These are phyloP conservation scores for Channa argus DNA, from an alignment of 2,113 vertebrate genomes.

Conservation along the genomic window DNA sequence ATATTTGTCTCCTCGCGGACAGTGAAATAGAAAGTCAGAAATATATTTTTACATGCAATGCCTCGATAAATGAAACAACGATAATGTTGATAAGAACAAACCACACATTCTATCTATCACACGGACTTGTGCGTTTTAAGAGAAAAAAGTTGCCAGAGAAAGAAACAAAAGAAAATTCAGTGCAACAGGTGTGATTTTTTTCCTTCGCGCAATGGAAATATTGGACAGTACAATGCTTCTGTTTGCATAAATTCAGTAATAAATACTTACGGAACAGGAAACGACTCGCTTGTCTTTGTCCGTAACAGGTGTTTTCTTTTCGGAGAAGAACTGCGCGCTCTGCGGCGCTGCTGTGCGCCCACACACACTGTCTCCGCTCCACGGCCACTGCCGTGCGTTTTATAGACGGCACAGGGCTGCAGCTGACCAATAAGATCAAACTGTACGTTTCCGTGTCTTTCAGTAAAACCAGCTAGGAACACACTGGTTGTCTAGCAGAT, in stretches of 20 bases:
- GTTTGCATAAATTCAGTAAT: neutral
- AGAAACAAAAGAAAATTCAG: too few species aligned
- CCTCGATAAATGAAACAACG: too few species aligned
- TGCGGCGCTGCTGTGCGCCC: conserved; percentile 52
- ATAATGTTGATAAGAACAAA: too few species aligned
- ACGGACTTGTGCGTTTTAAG: too few species aligned
- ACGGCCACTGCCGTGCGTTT: conserved; percentile 43
- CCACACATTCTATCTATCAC: too few species aligned
- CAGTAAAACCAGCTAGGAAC: conserved; percentile 24
- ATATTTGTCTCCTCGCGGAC: too few species aligned
- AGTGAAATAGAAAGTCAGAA: too few species aligned
- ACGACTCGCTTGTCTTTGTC: neutral
- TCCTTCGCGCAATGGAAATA: too few species aligned
- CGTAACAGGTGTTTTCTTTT: conserved; percentile 55
- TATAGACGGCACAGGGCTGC: conserved; percentile 58
- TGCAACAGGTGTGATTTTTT: too few species aligned
- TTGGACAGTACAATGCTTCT: neutral
- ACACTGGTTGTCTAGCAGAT: neutral
- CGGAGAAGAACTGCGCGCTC: conserved; percentile 37
- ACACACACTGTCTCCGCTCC: conserved; percentile 52
- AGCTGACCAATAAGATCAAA: conserved; percentile 75
- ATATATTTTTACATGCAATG: too few species aligned
- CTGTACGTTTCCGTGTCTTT: conserved; percentile 8
- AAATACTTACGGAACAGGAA: conserved; percentile 42
- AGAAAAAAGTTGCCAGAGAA: too few species aligned